Evolutionary conservation across 2,888 invertebrate genomes (phyloP), one percentile per base, ranked within the genome.

Genomic region (Hirtodrosophila trivittata): DNA sequence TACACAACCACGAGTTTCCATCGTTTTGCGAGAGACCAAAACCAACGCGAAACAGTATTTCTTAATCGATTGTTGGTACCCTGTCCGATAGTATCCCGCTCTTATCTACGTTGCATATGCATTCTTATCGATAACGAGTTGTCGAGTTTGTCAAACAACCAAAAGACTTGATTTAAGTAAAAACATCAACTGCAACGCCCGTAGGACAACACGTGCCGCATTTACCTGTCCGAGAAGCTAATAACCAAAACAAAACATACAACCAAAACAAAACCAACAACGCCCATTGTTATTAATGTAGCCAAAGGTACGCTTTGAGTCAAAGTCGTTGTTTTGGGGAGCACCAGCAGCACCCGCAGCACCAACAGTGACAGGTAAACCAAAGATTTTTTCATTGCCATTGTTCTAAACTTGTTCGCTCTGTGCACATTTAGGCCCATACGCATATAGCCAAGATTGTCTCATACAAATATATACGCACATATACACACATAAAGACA

Each of bases 351-450:
- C 5, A 43, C 8, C 25, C 52, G 46, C 21, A 60, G 47, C 33
- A 21, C 28, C 25, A 45, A 2, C 43, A 43, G 42, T 49, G 60
- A 51, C 81, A 84, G 77, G 77, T 77, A 63, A 51, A 63, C 41
- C 56, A 30, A 63, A 37, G 37, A 39, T 54, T 52, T 28, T 21
- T 42, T 37, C 30, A n/a, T n/a, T 32, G 37, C 30, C 28, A 58
- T 33, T 42, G 30, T 56, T 46, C 35, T 56, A 41, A 41, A 59
- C 21, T 33, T 38, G 46, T 21, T 13, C 26, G 37, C 13, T 54
- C 26, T 33, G 28, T 42, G 18, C 3, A 21, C 5, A 21, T 21
- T 21, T 21, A 21, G 18, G 18, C 18, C 5, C 5, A 21, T 21
- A 21, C 18, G 18, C 18, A 21, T 52, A 5, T 41, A 41, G 41